Conservation (phyloP, 2,888 invertebrate species). For the Cheilosia scutellata region DNA sequence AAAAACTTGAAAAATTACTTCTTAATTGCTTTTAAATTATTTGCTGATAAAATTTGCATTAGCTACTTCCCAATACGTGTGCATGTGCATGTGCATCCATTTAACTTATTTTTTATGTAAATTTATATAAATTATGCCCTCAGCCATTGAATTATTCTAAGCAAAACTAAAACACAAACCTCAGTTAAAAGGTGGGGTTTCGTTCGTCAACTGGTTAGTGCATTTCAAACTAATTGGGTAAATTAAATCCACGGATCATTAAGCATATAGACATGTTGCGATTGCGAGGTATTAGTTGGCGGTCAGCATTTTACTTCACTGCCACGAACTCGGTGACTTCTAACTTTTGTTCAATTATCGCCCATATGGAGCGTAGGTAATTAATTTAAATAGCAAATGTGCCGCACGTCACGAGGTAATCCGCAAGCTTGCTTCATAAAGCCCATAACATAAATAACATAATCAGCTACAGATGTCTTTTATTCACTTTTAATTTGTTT, state of each 20-base stretch:
- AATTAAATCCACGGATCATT: conserved; percentile 62
- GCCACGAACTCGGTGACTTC: background rate
- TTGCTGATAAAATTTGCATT: conserved; percentile 39
- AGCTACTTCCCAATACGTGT: conserved; percentile 9
- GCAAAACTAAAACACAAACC: background rate
- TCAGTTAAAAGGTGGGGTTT: conserved; percentile 29
- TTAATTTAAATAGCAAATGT: conserved; percentile 57
- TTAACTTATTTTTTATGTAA: conserved; percentile 47
- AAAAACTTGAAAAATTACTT: conserved; percentile 45
- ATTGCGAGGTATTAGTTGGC: background rate
- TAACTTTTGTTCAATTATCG: conserved; percentile 40
- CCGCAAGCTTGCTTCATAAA: conserved; percentile 49
- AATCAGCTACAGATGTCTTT: conserved; percentile 39
- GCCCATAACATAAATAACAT: conserved; percentile 50
- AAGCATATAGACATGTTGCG: conserved; percentile 18
- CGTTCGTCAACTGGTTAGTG: conserved; percentile 29
- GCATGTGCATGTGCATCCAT: conserved; percentile 5
- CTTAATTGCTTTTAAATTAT: conserved; percentile 30
- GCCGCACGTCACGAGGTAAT: conserved; percentile 46
- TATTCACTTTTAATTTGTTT: conserved; percentile 12
- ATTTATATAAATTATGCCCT: conserved; percentile 44
- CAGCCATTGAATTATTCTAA: conserved; percentile 1
- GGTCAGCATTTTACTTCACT: background rate
- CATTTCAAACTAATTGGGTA: conserved; percentile 49
- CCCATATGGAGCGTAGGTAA: conserved; percentile 44